Base-by-base conservation (phyloP, 2,113 vertebrate genomes). In the Cercopithecus mona region DNA sequence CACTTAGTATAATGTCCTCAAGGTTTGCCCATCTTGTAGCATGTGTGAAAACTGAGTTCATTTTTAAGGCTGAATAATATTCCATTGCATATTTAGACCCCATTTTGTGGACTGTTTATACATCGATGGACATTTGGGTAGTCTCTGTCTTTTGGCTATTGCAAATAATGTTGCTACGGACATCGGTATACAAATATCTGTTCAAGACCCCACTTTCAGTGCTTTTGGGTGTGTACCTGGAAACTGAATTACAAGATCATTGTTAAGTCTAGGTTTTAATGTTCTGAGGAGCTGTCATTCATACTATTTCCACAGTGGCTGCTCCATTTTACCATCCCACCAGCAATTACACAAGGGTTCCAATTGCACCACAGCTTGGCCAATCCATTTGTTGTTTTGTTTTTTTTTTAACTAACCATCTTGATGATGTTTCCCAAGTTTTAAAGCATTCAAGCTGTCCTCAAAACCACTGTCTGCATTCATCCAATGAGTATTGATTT, bases 261-360 rank as follows among this genome's bases (percentile, higher is more conserved):
- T 32, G 18, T 13, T 0, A 22, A 80, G 50, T 25, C 79, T 75
- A 7, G 22, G 8, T 38, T 45, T 81, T 66, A 23, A 35, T 50
- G 35, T 83, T 88, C 32, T 17, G 40, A 72, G 35, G 68, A 59
- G 20, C 48, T 8, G 7, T 11, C 78, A 9, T 2, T 14, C 59
- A 9, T 1, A 1, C 18, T 25, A 27, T 79, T 80, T 32, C 13
- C 50, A 16, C 13, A 6, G 14, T 0, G 1, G 32, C 8, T 6
- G 3, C 2, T 6, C 23, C 78, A 12, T 5, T 89, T 30, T 2
- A 7, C 45, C 38, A 9, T 78, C 23, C 38, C 17, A 82, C 1
- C 43, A n/a, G 30, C 8, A 17, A 52, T 1, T 1, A 7, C 22
- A 20, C 40, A 11, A 8, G 14, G 2, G 11, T 72, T 88, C 43